Evolutionary conservation across 2,888 invertebrate species (phyloP).

Genomic region (Caenorhabditis sinica): DNA sequence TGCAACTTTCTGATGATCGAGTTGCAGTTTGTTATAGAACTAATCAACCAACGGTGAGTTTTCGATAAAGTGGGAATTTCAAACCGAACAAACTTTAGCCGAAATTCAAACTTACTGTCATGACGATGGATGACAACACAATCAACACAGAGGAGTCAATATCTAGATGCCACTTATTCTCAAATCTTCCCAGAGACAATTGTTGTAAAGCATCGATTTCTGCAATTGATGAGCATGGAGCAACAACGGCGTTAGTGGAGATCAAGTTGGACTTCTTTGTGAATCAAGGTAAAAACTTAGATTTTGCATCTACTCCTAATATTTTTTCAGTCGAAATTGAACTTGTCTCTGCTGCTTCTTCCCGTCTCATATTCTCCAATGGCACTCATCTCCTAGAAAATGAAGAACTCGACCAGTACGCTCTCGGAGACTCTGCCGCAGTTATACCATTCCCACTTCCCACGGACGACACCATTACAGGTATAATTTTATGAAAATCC

Average conservation of each 20-base stretch:
- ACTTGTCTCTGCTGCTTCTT: constrained; percentile 40
- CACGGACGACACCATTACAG: constrained; percentile 74
- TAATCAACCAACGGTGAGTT: constrained; percentile 60
- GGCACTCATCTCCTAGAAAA: constrained; percentile 74
- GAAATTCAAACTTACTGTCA: constrained; percentile 59
- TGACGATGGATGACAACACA: constrained; percentile 65
- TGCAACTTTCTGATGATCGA: constrained; percentile 71
- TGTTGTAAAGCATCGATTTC: constrained; percentile 73
- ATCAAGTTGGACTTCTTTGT: constrained; percentile 57
- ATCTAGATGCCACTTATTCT: constrained; percentile 73
- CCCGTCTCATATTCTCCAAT: constrained; percentile 77
- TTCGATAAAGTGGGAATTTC: no score
- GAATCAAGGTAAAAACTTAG: constrained; percentile 60
- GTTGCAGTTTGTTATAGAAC: constrained; percentile 74
- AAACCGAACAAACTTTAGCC: constrained; percentile 41
- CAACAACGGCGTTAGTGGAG: constrained; percentile 50
- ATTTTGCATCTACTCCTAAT: no score
- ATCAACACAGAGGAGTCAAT: constrained; percentile 67
- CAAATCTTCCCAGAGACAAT: constrained; percentile 75
- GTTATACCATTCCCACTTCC: constrained; percentile 74
- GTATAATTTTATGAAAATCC: constrained; percentile 51
- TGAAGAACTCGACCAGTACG: constrained; percentile 75
- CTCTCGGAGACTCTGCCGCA: constrained; percentile 73
- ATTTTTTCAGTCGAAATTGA: constrained; percentile 52
- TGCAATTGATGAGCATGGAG: constrained; percentile 66